Conservation (phyloP, 2,888 invertebrate species). For the Callyntrura sp. region DNA sequence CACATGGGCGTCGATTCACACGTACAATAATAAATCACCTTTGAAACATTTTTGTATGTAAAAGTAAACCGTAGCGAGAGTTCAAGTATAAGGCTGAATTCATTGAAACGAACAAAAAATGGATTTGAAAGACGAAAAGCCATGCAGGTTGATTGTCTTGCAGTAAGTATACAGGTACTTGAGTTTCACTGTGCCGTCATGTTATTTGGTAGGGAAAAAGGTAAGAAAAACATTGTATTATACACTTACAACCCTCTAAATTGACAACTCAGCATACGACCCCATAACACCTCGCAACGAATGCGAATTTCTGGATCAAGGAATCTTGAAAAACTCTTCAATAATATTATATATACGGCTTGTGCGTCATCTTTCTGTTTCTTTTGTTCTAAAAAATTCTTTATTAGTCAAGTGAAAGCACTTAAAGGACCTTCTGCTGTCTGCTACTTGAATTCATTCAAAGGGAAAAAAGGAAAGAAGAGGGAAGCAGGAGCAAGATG, state of each 20-base stretch:
- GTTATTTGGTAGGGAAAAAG: slow-evolving; percentile 30
- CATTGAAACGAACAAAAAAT: slow-evolving; percentile 11
- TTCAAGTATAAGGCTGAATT: slow-evolving; percentile 21
- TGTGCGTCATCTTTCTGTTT: slow-evolving; percentile 77
- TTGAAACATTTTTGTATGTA: too few relatives aligned
- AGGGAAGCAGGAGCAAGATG: slow-evolving; percentile 16
- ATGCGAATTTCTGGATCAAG: slow-evolving; percentile 78
- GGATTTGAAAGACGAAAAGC: slow-evolving; percentile 56
- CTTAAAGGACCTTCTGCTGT: slow-evolving; percentile 59
- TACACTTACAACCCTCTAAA: neutral
- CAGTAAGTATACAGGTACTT: slow-evolving; percentile 66
- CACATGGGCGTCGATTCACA: too few relatives aligned
- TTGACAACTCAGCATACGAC: slow-evolving; percentile 50
- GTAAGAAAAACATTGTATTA: slow-evolving; percentile 46
- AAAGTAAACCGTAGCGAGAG: too few relatives aligned
- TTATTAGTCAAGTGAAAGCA: slow-evolving; percentile 69
- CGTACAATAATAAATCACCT: too few relatives aligned
- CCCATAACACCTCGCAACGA: slow-evolving; percentile 34
- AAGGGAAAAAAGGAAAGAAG: slow-evolving; percentile 26
- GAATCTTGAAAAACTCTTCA: slow-evolving; percentile 73
- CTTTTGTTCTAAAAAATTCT: slow-evolving; percentile 72
- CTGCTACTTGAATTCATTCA: slow-evolving; percentile 49
- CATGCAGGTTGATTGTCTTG: slow-evolving; percentile 79
- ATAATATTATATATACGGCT: slow-evolving; percentile 28
- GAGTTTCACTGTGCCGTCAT: slow-evolving; percentile 54